Conservation (phyloP, 2,113 vertebrate genomes). For the Hypocryptadius cinnamomeus region DNA sequence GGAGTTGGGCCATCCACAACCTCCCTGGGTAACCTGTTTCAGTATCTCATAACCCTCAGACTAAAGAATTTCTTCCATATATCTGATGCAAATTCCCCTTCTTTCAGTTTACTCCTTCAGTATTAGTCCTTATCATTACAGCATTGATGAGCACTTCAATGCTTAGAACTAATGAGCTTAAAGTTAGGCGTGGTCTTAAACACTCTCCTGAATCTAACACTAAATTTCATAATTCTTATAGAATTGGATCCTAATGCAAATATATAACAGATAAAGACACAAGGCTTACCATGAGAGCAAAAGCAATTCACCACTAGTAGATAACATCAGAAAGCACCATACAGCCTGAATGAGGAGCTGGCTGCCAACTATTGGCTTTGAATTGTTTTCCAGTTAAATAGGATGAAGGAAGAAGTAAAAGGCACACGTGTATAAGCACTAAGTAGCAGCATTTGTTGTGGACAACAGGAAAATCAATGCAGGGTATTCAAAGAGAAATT, state of each 20-base stretch:
- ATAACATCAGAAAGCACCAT: neutral
- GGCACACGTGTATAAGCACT: neutral
- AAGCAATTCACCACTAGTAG: neutral
- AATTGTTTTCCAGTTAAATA: neutral
- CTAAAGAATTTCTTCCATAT: neutral
- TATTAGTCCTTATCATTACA: neutral
- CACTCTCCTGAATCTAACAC: neutral
- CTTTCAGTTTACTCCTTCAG: neutral
- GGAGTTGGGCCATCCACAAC: neutral
- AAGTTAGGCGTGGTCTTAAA: neutral
- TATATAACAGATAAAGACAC: neutral
- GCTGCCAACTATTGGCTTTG: neutral
- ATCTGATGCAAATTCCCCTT: neutral
- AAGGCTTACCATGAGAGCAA: neutral
- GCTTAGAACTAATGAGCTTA: neutral
- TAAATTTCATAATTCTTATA: neutral
- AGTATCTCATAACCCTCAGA: no score
- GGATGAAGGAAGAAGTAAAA: neutral
- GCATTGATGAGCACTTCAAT: neutral
- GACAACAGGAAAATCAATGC: neutral
- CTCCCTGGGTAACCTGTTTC: neutral
- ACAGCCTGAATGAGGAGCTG: neutral
- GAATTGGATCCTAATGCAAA: neutral
- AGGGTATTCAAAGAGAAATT: neutral
- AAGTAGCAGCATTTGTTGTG: neutral